Evolutionary conservation across 2,888 invertebrate species (phyloP), one percentile per base, ranked within the genome.

Genomic region (Belgica antarctica): DNA sequence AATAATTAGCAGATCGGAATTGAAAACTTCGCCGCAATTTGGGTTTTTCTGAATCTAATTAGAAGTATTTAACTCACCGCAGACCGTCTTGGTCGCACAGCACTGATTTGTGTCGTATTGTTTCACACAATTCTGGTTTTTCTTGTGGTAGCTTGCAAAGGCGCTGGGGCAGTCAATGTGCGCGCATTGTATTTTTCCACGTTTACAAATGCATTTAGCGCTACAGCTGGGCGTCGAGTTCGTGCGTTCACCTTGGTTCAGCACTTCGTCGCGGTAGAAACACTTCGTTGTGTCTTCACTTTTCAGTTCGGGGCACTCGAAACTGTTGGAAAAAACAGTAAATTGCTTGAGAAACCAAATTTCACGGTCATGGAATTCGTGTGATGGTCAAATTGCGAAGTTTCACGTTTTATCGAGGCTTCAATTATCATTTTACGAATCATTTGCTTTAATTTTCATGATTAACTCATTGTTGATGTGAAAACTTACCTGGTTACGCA

Each of bases 401-500:
- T 46, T 46, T n/a, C 34, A 34, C 34, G 34, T 12, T 34, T n/a
- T 7, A 34, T 34, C 12, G 12, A 7, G 12, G 34, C 12, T 34
- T 34, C 34, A 34, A 34, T 34, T 34, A 41, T 22, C 59, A 57
- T 19, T 57, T 15, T 12, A 10, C 15, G 3, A 10, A 12, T 2
- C 7, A 57, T 17, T 25, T n/a, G 17, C n/a, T 19, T 15, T 8
- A 25, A 7, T 25, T 19, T 12, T 15, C 19, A 57, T 22, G 41
- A 41, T 41, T 41, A 46, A 17, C 52, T n/a, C n/a, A n/a, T n/a
- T n/a, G n/a, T n/a, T n/a, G n/a, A n/a, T n/a, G n/a, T n/a, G n/a
- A n/a, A n/a, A n/a, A 19, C 22, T 52, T 52, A 71, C 59, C 71
- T 57, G 19, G 5, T 46, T 7, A 28, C 41, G 31, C 71, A 71